Base-by-base conservation (phyloP, 2,888 invertebrate species). In the Brachypterus glaber region DNA sequence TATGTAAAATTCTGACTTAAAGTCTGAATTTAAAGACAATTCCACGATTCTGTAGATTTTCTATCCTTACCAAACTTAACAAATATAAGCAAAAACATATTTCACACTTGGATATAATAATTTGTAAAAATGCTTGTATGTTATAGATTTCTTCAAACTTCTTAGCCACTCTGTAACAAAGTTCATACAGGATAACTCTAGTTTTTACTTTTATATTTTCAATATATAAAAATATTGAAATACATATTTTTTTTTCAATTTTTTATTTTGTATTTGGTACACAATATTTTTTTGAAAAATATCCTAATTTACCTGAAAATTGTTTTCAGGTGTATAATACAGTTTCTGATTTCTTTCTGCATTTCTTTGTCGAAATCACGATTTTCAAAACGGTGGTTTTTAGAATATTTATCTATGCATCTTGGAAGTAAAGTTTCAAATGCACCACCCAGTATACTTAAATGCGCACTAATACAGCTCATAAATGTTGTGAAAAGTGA, bases 81-180 rank as follows among this genome's bases (percentile, higher is more conserved):
- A 52, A 38, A 38, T 47, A 52, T 24, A 52, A 35, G 25, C 44
- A 46, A 30, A 47, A 48, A 33, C 52, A 52, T 30, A 52, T 45
- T 30, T 48, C 48, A 15, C 39, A 40, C 12, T 51, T 35, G 7
- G 52, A 51, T 5, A 49, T 41, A 21, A 52, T 35, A 11, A 45
- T 46, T 42, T 52, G 52, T 11, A 44, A 33, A 5, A 49, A 41
- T 4, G 48, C 50, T 17, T 49, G 49, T 9, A 41, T 37, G 7
- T 47, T 47, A 34, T 48, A 52, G n/a, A 50, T 39, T 18, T 40
- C 35, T 39, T 52, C 52, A 24, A 52, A 16, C 15, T 44, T 43
- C 33, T 40, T 36, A 18, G 43, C 43, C 37, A 52, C 42, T n/a
- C n/a, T n/a, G n/a, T n/a, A n/a, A n/a, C n/a, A n/a, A n/a, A n/a